Conservation (phyloP, 64 coral and sea anemone species). For the Trachythela sp. region DNA sequence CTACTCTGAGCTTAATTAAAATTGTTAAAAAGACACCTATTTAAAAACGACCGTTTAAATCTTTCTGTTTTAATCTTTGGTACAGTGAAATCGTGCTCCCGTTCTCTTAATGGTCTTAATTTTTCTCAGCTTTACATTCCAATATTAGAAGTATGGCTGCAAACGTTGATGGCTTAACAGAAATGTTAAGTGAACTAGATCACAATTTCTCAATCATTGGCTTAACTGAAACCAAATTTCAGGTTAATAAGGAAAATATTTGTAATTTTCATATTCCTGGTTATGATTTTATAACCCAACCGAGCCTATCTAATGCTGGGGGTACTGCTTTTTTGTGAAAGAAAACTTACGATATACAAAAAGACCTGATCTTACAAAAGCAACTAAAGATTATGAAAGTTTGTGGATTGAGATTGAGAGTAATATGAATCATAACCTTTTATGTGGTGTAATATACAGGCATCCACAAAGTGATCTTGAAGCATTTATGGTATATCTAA, state of each 20-base stretch:
- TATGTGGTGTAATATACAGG: slow-evolving; percentile 6
- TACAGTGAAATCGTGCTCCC: too few relatives aligned
- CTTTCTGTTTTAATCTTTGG: too few relatives aligned
- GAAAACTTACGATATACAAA: not conserved
- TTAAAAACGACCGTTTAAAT: too few relatives aligned
- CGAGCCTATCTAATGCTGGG: not conserved
- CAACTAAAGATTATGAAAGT: not conserved
- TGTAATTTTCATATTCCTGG: not conserved
- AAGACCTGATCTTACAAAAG: not conserved
- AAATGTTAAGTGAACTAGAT: not conserved
- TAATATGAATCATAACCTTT: not conserved
- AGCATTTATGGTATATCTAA: slow-evolving; percentile 1
- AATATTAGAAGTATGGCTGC: slow-evolving; percentile 7
- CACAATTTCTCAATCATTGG: not conserved
- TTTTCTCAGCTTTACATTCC: not conserved
- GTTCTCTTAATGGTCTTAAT: too few relatives aligned
- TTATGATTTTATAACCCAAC: not conserved
- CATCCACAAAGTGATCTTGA: slow-evolving; percentile 20
- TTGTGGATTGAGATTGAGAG: not conserved
- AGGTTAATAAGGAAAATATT: not conserved
- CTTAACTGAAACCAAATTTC: not conserved
- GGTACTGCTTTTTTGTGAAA: not conserved
- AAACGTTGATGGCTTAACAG: not conserved
- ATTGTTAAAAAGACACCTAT: too few relatives aligned
- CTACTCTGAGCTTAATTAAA: too few relatives aligned